Percentiles rank a stretch among this genome's conserved stretches.
These are phyloP conservation scores for Drosophila pectinifera DNA, from an alignment of 1,140 invertebrate species.

Conservation along the genomic window DNA sequence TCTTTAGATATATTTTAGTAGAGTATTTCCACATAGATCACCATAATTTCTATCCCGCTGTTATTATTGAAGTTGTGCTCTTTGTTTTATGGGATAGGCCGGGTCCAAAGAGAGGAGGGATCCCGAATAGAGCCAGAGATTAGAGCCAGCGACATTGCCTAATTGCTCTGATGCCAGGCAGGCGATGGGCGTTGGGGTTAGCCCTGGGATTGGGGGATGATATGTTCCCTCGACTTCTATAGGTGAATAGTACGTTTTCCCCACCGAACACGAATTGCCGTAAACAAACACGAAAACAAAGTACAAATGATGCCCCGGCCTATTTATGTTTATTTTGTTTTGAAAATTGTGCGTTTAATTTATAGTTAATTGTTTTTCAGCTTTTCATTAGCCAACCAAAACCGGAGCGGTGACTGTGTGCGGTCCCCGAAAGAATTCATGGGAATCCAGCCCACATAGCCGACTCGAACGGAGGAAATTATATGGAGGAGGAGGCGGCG, in stretches of 20 bases:
- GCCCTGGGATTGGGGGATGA: not conserved
- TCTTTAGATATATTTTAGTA: not conserved
- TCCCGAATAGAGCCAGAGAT: conserved; percentile 25
- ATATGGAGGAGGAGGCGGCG: conserved; percentile 12
- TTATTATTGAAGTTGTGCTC: conserved; percentile 69
- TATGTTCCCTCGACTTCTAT: not conserved
- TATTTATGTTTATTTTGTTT: conserved; percentile 83
- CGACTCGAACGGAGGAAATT: conserved; percentile 31
- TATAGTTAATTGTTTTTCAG: conserved; percentile 82
- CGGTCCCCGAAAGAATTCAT: conserved; percentile 68
- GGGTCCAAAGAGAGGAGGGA: conserved; percentile 10
- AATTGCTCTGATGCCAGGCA: conserved; percentile 49
- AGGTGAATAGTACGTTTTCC: conserved; percentile 61
- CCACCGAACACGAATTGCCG: conserved; percentile 17
- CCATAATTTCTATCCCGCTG: conserved; percentile 31
- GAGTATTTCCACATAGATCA: conserved; percentile 18
- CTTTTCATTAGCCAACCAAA: conserved; percentile 77
- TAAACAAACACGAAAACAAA: conserved; percentile 69
- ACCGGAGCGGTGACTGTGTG: conserved; percentile 70
- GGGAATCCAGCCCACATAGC: conserved; percentile 52
- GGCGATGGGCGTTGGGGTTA: conserved; percentile 6
- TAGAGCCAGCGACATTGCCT: conserved; percentile 66
- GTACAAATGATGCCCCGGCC: conserved; percentile 63
- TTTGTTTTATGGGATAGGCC: conserved; percentile 64
- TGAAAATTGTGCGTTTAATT: conserved; percentile 83